Conservation (phyloP, 2,797 vertebrate genomes). For the Naso thynnoides region DNA sequence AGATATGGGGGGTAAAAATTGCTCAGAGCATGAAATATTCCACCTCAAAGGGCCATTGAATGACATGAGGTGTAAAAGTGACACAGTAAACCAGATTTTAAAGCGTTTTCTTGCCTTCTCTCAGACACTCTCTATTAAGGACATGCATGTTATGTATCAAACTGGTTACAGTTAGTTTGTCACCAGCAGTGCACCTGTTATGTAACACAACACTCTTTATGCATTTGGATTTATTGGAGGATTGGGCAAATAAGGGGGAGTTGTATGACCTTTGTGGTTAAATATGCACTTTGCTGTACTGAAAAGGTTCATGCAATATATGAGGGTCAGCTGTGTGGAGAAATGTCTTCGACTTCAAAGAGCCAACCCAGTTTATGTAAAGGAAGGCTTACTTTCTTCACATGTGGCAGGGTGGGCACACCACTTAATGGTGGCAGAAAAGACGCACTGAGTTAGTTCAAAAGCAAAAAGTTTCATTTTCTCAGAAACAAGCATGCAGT, state of each 20-base stretch:
- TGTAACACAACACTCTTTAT: background rate
- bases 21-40: constrained; percentile 32
- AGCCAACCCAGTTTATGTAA: background rate
- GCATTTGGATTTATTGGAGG: background rate
- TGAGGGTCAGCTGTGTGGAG: background rate
- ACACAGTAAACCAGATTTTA: background rate
- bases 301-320: background rate
- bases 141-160: constrained; percentile 15
- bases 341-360: background rate
- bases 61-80: constrained; percentile 25
- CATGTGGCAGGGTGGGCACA: background rate
- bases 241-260: background rate
- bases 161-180: background rate
- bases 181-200: constrained; percentile 1
- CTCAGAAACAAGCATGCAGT: background rate
- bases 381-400: background rate
- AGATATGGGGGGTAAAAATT: constrained; percentile 1
- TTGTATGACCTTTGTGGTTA: background rate
- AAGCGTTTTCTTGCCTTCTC: constrained; percentile 5
- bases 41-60: constrained; percentile 55
- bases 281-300: background rate
- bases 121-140: constrained; percentile 8
- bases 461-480: background rate
- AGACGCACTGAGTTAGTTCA: background rate
- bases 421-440: background rate